These are phyloP conservation scores for Polyodon spathula DNA, from an alignment of 2,113 vertebrate species.

Conservation along the genomic window DNA sequence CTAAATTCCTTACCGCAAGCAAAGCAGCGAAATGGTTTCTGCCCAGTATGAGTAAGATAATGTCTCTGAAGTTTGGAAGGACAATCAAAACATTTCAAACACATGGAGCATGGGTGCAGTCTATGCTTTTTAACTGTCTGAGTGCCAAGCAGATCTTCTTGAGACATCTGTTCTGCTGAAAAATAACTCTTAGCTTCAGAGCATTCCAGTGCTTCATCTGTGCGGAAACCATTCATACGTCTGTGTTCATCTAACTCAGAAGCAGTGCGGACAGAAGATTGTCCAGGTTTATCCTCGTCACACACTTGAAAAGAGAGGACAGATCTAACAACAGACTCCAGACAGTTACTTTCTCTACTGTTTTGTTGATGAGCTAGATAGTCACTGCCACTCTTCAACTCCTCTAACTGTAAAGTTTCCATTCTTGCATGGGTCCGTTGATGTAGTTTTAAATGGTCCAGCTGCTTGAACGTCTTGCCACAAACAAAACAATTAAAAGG, in stretches of 20 bases:
- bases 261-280: neutral
- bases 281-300: too few relatives aligned
- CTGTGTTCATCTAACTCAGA: too few relatives aligned
- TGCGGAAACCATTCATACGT: too few relatives aligned
- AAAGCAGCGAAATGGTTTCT: slow-evolving; percentile 61
- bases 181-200: slow-evolving; percentile 7
- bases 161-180: slow-evolving; percentile 13
- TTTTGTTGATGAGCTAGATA: too few relatives aligned
- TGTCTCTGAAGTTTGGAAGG: slow-evolving; percentile 67
- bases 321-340: too few relatives aligned
- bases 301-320: too few relatives aligned
- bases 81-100: slow-evolving; percentile 59
- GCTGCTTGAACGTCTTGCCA: slow-evolving; percentile 65
- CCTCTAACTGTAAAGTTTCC: neutral
- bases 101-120: slow-evolving; percentile 54
- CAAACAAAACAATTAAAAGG: slow-evolving; percentile 61
- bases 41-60: slow-evolving; percentile 59
- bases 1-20: slow-evolving; percentile 66
- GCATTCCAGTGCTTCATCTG: slow-evolving; percentile 22
- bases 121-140: slow-evolving; percentile 26
- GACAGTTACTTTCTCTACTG: too few relatives aligned
- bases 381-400: too few relatives aligned
- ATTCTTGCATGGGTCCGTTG: slow-evolving; percentile 52
- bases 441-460: slow-evolving; percentile 68
- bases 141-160: neutral